Percentiles rank a stretch among this genome's conserved stretches.
Evolutionary conservation across 2,888 invertebrate genomes (phyloP).

Genomic region (Incurvaria masculella): DNA sequence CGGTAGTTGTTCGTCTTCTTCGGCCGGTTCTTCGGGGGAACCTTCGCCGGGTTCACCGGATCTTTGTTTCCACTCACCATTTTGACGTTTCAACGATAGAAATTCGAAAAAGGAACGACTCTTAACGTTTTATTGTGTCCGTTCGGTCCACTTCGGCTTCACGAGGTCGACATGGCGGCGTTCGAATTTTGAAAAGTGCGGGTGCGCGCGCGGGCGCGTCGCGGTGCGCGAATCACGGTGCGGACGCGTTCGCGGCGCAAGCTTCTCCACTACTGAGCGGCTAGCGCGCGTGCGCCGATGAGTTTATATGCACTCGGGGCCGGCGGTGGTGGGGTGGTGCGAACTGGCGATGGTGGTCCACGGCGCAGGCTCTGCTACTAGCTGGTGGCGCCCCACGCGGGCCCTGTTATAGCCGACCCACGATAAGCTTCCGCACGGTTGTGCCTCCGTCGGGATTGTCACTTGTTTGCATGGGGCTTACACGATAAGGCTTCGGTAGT

Average conservation of each 20-base stretch:
- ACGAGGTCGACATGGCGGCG: not conserved
- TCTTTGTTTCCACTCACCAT: slow-evolving; percentile 52
- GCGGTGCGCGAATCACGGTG: slow-evolving; percentile 17
- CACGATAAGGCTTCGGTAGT: no score
- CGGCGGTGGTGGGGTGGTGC: not conserved
- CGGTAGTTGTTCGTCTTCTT: slow-evolving; percentile 47
- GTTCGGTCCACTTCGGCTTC: not conserved
- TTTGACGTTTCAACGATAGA: slow-evolving; percentile 22
- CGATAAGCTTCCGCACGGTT: no score
- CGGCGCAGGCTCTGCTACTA: no score
- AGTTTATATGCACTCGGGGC: slow-evolving; percentile 21
- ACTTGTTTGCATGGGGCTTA: no score
- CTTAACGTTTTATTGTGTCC: not conserved
- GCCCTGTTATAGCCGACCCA: not conserved
- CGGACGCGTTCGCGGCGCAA: slow-evolving; percentile 21
- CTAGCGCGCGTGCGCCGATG: slow-evolving; percentile 27
- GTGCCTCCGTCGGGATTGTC: no score
- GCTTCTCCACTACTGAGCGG: slow-evolving; percentile 38
- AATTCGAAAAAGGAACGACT: slow-evolving; percentile 10
- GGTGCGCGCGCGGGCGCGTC: slow-evolving; percentile 21
- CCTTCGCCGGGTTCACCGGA: slow-evolving; percentile 38
- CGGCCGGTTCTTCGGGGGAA: slow-evolving; percentile 44
- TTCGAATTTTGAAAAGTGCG: not conserved
- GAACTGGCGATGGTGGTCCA: no score
- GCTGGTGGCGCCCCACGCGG: not conserved